Evolutionary conservation across 35 echinoderm and acorn worm species (phyloP).

Genomic region (Acanthaster planci): DNA sequence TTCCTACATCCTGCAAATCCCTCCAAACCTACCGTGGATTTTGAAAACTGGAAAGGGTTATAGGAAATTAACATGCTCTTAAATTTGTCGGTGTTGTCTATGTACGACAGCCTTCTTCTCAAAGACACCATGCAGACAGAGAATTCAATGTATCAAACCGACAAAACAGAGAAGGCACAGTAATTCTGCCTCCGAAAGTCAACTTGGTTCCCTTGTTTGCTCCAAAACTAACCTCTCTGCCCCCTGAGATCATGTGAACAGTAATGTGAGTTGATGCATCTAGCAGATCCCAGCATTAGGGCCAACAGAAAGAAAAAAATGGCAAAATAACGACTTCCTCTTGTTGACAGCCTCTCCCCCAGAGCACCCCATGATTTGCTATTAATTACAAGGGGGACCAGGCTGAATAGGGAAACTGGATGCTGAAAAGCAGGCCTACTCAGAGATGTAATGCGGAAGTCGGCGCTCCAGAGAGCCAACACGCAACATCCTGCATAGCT

Average conservation of each 20-base stretch:
- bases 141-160: too few species aligned
- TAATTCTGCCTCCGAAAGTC: background rate
- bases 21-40: too few species aligned
- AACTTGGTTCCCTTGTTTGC: background rate
- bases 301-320: background rate
- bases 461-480: background rate
- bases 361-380: background rate
- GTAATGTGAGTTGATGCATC: background rate
- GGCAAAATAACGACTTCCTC: conserved; percentile 17
- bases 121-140: too few species aligned
- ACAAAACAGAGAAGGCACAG: too few species aligned
- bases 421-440: background rate
- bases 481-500: background rate
- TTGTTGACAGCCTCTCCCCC: conserved; percentile 10
- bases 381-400: too few species aligned
- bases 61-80: too few species aligned
- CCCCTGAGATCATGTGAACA: background rate
- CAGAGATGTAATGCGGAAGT: background rate
- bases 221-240: background rate
- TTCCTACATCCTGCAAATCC: too few species aligned
- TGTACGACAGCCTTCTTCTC: too few species aligned
- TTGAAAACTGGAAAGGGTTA: too few species aligned
- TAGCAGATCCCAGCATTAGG: background rate
- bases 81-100: too few species aligned
- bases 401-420: too few species aligned